phyloP scores from a whole-genome alignment of 2,113 vertebrate genomes.

The Pelodiscus sinensis region DNA sequence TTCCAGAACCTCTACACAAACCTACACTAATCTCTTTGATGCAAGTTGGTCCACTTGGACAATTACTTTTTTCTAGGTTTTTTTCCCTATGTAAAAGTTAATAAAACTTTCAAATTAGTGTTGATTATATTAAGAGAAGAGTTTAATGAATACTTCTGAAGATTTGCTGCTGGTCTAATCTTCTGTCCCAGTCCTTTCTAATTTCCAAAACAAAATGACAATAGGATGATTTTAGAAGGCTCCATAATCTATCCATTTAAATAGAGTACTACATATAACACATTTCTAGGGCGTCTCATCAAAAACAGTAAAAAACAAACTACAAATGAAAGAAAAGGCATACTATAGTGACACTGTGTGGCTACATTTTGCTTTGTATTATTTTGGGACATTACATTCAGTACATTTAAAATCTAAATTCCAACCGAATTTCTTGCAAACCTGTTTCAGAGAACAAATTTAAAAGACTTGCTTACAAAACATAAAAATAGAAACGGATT shows the following conservation, averaged over 20 bases:
- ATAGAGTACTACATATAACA: constrained; percentile 52
- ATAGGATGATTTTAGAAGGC: background rate
- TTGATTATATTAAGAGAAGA: background rate
- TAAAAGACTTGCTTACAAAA: background rate
- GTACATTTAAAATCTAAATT: background rate
- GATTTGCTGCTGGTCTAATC: background rate
- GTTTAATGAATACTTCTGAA: background rate
- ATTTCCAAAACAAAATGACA: constrained; percentile 8
- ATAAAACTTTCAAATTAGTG: background rate
- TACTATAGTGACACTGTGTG: constrained; percentile 80
- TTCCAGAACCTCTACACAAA: background rate
- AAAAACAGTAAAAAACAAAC: constrained; percentile 46
- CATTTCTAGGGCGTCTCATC: constrained; percentile 45
- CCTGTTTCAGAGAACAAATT: background rate
- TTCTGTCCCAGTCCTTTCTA: background rate
- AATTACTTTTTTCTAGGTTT: background rate
- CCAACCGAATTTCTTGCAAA: background rate
- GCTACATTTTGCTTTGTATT: constrained; percentile 60
- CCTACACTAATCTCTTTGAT: background rate
- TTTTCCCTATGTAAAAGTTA: background rate
- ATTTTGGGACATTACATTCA: background rate
- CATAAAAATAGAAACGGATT: background rate
- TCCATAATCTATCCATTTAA: background rate
- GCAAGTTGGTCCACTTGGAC: background rate
- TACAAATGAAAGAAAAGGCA: constrained; percentile 47